These are phyloP conservation scores for Zoanthus sansibaricus DNA, from an alignment of 92 coral and sea anemone genomes.

Conservation along the genomic window DNA sequence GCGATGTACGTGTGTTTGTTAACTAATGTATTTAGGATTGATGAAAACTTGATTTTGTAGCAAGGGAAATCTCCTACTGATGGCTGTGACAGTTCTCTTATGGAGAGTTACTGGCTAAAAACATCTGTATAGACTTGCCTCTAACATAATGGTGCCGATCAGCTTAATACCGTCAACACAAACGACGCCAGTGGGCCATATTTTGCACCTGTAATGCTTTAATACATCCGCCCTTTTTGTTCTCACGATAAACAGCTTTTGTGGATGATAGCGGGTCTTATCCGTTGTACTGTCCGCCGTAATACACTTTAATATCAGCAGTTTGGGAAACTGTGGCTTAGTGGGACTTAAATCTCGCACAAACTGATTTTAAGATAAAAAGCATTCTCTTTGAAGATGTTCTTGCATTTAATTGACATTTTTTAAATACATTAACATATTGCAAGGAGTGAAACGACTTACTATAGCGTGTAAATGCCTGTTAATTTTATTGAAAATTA, in stretches of 20 bases:
- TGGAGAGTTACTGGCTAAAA: neutral
- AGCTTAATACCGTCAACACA: neutral
- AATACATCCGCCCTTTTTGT: constrained; percentile 31
- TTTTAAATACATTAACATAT: neutral
- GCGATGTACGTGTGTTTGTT: neutral
- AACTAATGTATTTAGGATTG: neutral
- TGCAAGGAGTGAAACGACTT: neutral
- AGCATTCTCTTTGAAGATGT: neutral
- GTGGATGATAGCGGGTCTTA: constrained; percentile 34
- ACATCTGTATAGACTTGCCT: neutral
- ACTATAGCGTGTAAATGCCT: neutral
- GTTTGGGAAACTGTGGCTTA: neutral
- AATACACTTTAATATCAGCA: neutral
- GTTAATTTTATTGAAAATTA: no score
- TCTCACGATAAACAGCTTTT: constrained; percentile 71
- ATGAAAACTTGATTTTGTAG: neutral
- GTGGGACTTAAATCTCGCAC: neutral
- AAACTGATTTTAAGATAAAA: neutral
- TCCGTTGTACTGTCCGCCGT: neutral
- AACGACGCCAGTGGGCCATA: constrained; percentile 20
- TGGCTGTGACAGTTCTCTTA: neutral
- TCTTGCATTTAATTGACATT: neutral
- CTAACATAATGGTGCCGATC: neutral
- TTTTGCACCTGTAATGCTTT: constrained; percentile 26
- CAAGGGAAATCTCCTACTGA: constrained; percentile 16